phyloP scores from a whole-genome alignment of 2,888 invertebrate genomes.

The Dione vanillae region DNA sequence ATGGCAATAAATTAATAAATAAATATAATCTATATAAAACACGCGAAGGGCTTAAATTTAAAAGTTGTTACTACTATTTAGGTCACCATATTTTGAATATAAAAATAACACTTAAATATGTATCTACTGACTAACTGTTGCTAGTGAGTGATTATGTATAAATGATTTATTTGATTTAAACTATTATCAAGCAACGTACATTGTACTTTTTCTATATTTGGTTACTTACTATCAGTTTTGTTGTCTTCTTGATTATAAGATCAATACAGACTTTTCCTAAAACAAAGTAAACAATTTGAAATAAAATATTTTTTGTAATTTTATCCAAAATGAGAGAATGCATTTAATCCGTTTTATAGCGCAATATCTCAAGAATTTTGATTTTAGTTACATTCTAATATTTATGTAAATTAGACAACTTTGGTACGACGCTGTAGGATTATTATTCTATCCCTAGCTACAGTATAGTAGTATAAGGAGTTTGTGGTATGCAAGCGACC shows the following conservation, averaged over 20 bases:
- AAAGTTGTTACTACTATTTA: not conserved
- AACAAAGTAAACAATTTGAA: too few species aligned
- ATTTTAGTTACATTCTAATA: not conserved
- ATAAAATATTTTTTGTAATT: too few species aligned
- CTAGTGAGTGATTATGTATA: not conserved
- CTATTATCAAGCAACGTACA: not conserved
- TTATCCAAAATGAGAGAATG: too few species aligned
- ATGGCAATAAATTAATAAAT: not conserved
- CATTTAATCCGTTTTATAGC: too few species aligned
- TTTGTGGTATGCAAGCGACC: conserved; percentile 39
- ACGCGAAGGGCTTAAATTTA: not conserved
- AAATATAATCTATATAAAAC: not conserved
- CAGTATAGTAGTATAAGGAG: conserved; percentile 17
- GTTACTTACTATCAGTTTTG: not conserved
- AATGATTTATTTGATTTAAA: conserved; percentile 7
- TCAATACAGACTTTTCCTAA: not conserved
- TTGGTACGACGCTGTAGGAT: not conserved
- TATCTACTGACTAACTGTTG: not conserved
- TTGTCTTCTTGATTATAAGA: not conserved
- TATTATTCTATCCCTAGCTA: conserved; percentile 35
- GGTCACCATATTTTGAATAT: not conserved
- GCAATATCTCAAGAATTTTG: not conserved
- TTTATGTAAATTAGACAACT: not conserved
- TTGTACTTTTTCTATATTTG: not conserved
- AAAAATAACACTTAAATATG: not conserved